phyloP scores from a whole-genome alignment of 2,113 vertebrate genomes.

The Pangasianodon gigas region DNA sequence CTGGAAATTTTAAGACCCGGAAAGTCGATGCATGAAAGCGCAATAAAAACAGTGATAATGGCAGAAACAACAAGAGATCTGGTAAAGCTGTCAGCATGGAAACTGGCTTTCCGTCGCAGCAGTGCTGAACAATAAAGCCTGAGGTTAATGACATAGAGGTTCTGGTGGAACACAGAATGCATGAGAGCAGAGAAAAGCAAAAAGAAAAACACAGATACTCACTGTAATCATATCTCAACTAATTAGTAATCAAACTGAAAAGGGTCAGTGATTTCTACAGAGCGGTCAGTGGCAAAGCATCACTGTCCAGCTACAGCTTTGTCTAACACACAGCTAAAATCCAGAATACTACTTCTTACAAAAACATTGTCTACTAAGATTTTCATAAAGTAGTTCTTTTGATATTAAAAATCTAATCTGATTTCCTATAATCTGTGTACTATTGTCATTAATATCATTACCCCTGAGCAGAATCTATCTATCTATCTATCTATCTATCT shows the following conservation, averaged over 20 bases:
- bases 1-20: conserved; percentile 29
- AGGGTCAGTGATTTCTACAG: not conserved
- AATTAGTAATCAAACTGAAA: not conserved
- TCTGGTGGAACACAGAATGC: not conserved
- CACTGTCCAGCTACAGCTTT: not conserved
- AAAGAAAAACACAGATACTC: not conserved
- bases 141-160: conserved; percentile 29
- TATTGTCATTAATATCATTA: not conserved
- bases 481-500: no score
- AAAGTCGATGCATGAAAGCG: conserved; percentile 16
- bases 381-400: not conserved
- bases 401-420: not conserved
- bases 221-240: not conserved
- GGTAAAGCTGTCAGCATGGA: conserved; percentile 37
- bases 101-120: conserved; percentile 30
- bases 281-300: not conserved
- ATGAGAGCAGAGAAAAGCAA: not conserved
- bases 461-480: not conserved
- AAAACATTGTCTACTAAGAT: not conserved
- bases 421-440: not conserved
- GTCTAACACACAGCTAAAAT: not conserved
- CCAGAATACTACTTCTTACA: not conserved
- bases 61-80: conserved; percentile 37
- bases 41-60: conserved; percentile 37
- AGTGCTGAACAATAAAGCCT: not conserved